phyloP scores from a whole-genome alignment of 92 coral and sea anemone genomes.

The Palythoa grandis region DNA sequence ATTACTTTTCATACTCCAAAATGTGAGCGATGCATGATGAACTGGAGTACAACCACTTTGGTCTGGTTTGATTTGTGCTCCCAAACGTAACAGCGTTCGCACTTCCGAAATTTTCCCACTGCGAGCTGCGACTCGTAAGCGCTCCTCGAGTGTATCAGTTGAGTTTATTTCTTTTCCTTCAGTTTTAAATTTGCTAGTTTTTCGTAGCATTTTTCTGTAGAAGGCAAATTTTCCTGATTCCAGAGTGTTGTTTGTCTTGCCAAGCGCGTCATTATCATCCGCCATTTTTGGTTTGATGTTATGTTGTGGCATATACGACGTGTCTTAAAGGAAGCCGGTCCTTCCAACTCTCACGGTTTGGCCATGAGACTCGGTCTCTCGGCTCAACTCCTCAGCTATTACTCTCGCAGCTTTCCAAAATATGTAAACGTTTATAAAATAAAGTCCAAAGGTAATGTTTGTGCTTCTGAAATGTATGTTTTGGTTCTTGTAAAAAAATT shows the following conservation, averaged over 20 bases:
- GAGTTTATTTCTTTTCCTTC: not conserved
- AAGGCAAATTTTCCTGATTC: slow-evolving; percentile 16
- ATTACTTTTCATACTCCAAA: slow-evolving; percentile 30
- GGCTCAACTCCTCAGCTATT: too few relatives aligned
- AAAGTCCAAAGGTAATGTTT: too few relatives aligned
- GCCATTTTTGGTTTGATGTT: slow-evolving; percentile 8
- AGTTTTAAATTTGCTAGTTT: not conserved
- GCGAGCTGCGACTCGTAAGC: slow-evolving; percentile 23
- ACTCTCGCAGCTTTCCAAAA: too few relatives aligned
- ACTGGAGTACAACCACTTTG: slow-evolving; percentile 26
- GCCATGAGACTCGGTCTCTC: too few relatives aligned
- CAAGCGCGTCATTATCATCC: not conserved
- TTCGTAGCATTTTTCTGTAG: slow-evolving; percentile 26
- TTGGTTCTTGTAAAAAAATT: too few relatives aligned
- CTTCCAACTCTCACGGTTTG: too few relatives aligned
- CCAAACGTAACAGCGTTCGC: slow-evolving; percentile 14
- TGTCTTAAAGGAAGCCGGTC: not conserved
- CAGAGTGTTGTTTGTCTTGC: not conserved
- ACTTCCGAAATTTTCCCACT: slow-evolving; percentile 26
- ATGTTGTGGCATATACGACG: slow-evolving; percentile 18
- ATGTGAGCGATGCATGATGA: slow-evolving; percentile 25
- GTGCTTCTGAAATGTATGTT: too few relatives aligned
- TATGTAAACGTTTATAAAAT: too few relatives aligned
- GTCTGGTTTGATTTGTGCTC: slow-evolving; percentile 17
- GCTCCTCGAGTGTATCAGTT: slow-evolving; percentile 12